Evolutionary conservation across 1,140 invertebrate genomes (phyloP), one percentile per base, ranked within the genome.

Genomic region (Catajapyx aquilonaris): DNA sequence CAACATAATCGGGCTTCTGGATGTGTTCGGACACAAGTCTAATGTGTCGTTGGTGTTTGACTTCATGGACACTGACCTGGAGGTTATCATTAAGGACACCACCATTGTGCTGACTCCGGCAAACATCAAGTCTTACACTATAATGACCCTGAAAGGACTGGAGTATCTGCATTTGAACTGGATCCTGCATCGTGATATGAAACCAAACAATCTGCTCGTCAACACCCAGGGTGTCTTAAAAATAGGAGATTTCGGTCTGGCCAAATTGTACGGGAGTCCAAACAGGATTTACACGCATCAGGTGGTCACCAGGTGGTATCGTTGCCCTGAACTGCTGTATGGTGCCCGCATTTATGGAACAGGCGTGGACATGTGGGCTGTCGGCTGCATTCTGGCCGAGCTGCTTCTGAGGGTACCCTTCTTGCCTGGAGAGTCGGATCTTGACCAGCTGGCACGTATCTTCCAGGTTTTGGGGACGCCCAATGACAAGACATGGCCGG

Each of bases 21-120:
- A 98, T 73, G 88, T 97, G 3, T 96, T 97, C 68, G 93, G 94
- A 20, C 79, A 94, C 46, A 81, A 86, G 57, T 95, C 90, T 17
- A 97, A 96, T 68, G 81, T 99, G n/a, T 96, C 91, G 31, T 62
- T 99, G 16, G 94, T 99, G 0, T 97, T 98, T 66, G 94, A 99
- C 57, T 98, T 93, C 51, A 97, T 99, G 93, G 90, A 97, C 52
- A 98, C 93, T 19, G 95, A 99, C 62, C 63, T 99, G 44, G 95
- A 98, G 65, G 74, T 86, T 33, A 77, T 86, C 46, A 79, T 87
- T 46, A 85, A 84, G 58, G 81, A 86, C 45, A 74, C 51, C 32
- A 79, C 67, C 41, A 85, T 96, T 44, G 79, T 97, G 22, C 59
- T 98, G 37, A 90, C 84, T 5, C 73, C 81, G 34, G 71, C 78